These are phyloP conservation scores for Sylvilagus bachmani DNA, from an alignment of 2,113 vertebrate species.

Conservation along the genomic window DNA sequence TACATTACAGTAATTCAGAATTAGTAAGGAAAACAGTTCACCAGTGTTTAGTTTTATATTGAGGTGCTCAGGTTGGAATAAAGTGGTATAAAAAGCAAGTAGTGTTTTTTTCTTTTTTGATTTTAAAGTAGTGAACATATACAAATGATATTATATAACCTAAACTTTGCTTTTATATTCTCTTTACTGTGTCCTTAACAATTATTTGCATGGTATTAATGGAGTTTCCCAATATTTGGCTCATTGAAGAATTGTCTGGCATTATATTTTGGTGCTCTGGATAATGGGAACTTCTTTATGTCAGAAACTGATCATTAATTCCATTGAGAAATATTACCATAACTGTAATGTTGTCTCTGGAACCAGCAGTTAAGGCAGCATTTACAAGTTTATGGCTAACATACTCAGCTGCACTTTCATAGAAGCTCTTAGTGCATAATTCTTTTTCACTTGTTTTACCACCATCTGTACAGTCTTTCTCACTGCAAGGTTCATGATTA, in stretches of 20 bases:
- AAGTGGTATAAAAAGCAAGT: conserved; percentile 87
- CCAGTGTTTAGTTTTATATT: conserved; percentile 91
- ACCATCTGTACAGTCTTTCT: background rate
- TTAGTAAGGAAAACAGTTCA: conserved; percentile 90
- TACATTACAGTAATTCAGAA: conserved; percentile 88
- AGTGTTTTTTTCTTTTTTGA: conserved; percentile 68
- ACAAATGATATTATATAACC: background rate
- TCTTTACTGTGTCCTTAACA: background rate
- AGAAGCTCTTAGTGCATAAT: background rate
- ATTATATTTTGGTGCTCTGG: conserved; percentile 29
- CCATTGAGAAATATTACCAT: conserved; percentile 84
- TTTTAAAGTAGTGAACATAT: background rate
- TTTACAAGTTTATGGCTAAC: conserved; percentile 80
- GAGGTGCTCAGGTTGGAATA: conserved; percentile 93
- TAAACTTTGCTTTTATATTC: background rate
- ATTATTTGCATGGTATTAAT: background rate
- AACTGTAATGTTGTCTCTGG: conserved; percentile 86
- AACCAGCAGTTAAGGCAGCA: conserved; percentile 84
- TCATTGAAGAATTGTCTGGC: background rate
- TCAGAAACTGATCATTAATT: conserved; percentile 52
- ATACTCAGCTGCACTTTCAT: conserved; percentile 69
- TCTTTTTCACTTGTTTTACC: background rate
- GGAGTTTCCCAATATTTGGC: background rate
- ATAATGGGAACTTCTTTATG: background rate
- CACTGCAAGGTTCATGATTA: background rate